Base-by-base conservation (phyloP, 2,888 invertebrate genomes). In the Calameuta idolon region DNA sequence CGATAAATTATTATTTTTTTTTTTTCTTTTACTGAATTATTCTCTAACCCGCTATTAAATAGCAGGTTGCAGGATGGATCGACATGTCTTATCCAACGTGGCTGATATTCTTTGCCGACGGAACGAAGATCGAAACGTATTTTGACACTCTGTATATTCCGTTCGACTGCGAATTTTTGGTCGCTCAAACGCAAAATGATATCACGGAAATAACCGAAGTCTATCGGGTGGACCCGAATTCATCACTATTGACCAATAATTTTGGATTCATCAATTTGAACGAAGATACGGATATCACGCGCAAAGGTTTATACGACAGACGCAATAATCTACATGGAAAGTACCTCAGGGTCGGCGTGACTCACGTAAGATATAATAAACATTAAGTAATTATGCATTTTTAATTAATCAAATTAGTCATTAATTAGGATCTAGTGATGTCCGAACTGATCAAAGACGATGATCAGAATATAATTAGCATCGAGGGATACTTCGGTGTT, bases 61-160 rank as follows among this genome's bases (percentile, higher is more conserved):
- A 89, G 89, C 85, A 89, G 83, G 84, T 91, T 11, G 85, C 90
- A 0, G 80, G 82, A 1, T 91, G 90, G 91, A 89, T 91, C 73
- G 79, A 87, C 55, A 91, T 91, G 91, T 82, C 90, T 1, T 91
- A 91, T 82, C 90, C 91, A 23, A 90, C 88, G 4, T 91, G 91
- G 91, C 34, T 91, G 76, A 81, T 90, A 69, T 91, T 91, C 79
- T 87, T 90, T 75, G 78, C 82, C 15, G 83, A 89, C 34, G 82
- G 82, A 12, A 90, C 88, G 3, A 82, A 76, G 1, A 81, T 88
- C 40, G 77, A 83, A 0, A 81, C 87, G 3, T 91, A 90, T 55
- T 87, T 91, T 69, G 37, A 80, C 4, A 78, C 88, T 0, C 87
- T 91, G 74, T 84, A 88, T 75, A 80, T 91, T 4, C 91, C 91